Evolutionary conservation across 2,888 invertebrate genomes (phyloP), one percentile per base, ranked within the genome.

Genomic region (Sinotaia quadrata): DNA sequence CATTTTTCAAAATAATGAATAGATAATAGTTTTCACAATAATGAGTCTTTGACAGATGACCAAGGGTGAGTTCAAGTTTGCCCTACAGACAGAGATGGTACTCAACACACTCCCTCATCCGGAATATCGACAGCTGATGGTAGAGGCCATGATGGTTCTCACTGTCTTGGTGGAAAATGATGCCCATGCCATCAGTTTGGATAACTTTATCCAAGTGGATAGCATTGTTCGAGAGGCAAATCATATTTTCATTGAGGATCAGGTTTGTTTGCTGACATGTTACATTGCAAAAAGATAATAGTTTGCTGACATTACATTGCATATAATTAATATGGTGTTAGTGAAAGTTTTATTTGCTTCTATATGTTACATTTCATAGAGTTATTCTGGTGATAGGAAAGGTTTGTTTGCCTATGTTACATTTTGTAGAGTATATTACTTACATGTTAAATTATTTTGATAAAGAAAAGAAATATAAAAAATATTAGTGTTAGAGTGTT

Each of bases 51-150:
- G 12, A 12, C 69, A 92, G 92, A 99, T 99, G 99, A 99, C 99
- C 0, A 92, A 97, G 0, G 97, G 97, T 51, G 99, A 99, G 89
- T 89, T 98, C 80, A 99, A 99, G 90, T 99, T 99, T 89, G 98
- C 99, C 0, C 90, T 99, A 21, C 96, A 96, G 67, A 98, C 99
- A 0, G 99, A 99, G 89, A 95, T 96, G 2, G 97, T 97, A 2
- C 90, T 99, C 61, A 99, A 98, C 88, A 93, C 95, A 61, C 97
- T 99, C 81, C 97, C 98, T 0, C 97, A 98, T 88, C 98, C 99
- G 0, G 99, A 99, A 88, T 99, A 98, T 89, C 91, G 99, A 29
- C 98, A 98, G 87, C 89, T 98, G 74, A 94, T 98, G 66, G 98
- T 99, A 0, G 91, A 99, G 89, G 97, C 97, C 0, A 89, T 99